Evolutionary conservation across 2,888 invertebrate species (phyloP), one percentile per base, ranked within the genome.

Genomic region (Volucella inanis): DNA sequence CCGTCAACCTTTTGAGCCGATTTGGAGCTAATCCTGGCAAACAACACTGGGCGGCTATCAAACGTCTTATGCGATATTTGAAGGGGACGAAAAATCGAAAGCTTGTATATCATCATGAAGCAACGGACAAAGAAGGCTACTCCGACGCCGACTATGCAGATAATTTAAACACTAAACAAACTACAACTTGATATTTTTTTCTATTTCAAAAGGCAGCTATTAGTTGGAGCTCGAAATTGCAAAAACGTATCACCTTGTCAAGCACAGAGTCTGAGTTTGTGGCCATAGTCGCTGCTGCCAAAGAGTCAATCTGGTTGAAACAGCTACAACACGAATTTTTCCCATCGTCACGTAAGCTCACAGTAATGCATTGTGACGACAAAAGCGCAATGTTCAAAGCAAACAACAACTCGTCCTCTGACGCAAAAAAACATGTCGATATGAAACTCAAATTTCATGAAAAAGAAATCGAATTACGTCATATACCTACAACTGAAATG

Each of bases 201-300:
- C 22, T 22, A 75, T 59, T 81, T 71, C 78, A 83, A 61, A 74
- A 52, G n/a, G 87, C 57, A 12, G 79, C 84, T 41, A 72, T 87
- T 18, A 77, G 82, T 2, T 87, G 87, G 87, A 22, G 59, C 22
- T 83, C 86, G 14, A 85, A 76, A 59, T 45, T 77, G 18, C 87
- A 87, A 65, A 70, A 65, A 0, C 84, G 82, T 31, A 74, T 87
- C n/a, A 83, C 86, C 9, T 68, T 88, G 2, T 87, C 87, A 15
- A 72, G 86, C 43, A 85, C 78, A 8, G 84, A 87, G 52, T 87
- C 87, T 3, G 87, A 87, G 31, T 86, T 76, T 45, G 78, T 88
- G 80, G 81, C 86, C 1, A 61, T 88, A 15, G 82, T 86, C 14
- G 76, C 79, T 39, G 87, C 84, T 31, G 84, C 83, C n/a, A 87